phyloP scores from a whole-genome alignment of 2,797 vertebrate species.

The Etheostoma nigrum region DNA sequence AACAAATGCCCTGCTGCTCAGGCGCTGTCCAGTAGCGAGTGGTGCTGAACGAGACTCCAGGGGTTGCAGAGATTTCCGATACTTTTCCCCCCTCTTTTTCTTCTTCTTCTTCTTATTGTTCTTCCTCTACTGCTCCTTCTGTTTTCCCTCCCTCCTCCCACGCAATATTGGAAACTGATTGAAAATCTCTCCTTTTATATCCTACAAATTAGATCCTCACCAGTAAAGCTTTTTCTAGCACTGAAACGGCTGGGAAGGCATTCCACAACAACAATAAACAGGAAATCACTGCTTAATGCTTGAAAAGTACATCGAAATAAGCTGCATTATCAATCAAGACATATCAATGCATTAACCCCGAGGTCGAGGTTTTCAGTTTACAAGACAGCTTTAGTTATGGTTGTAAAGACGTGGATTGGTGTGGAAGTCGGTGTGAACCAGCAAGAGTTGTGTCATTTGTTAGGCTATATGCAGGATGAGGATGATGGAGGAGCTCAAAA shows the following conservation, averaged over 20 bases:
- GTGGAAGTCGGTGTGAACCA: constrained; percentile 14
- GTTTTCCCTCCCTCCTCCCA: constrained; percentile 61
- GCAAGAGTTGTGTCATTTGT: constrained; percentile 29
- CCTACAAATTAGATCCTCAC: constrained; percentile 28
- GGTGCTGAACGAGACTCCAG: constrained; percentile 75
- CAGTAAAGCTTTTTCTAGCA: constrained; percentile 16
- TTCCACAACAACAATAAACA: constrained; percentile 18
- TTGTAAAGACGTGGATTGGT: not conserved
- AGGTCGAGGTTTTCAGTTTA: constrained; percentile 5
- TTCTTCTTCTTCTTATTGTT: constrained; percentile 10
- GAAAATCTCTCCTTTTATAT: constrained; percentile 4
- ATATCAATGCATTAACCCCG: constrained; percentile 38
- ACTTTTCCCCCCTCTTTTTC: constrained; percentile 45
- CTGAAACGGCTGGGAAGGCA: constrained; percentile 34
- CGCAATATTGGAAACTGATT: constrained; percentile 30
- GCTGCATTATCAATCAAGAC: constrained; percentile 21
- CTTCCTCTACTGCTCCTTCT: constrained; percentile 39
- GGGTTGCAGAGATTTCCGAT: constrained; percentile 57
- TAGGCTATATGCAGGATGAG: not conserved
- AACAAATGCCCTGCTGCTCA: constrained; percentile 52
- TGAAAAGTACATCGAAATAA: constrained; percentile 35
- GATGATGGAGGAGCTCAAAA: not conserved
- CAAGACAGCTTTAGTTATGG: not conserved
- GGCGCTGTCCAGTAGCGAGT: constrained; percentile 74
- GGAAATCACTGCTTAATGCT: constrained; percentile 33